These are phyloP conservation scores for Drosophila cracens DNA, from an alignment of 2,888 invertebrate species.

Conservation along the genomic window DNA sequence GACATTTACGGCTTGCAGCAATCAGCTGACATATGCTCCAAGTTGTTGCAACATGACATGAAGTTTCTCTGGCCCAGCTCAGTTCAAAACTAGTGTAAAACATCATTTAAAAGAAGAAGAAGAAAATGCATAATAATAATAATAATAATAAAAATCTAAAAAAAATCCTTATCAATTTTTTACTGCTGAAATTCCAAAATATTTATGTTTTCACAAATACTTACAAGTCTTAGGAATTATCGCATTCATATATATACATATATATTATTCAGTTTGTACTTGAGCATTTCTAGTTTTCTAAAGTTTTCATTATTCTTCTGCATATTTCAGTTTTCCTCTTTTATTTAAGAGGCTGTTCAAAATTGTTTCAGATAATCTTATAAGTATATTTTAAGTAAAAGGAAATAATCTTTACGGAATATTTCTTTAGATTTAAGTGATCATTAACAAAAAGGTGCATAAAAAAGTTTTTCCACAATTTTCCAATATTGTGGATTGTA, in stretches of 20 bases:
- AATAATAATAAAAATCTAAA: neutral
- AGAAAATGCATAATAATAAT: neutral
- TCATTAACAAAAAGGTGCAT: too few species aligned
- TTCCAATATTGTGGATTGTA: neutral
- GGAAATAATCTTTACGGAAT: neutral
- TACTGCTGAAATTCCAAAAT: neutral
- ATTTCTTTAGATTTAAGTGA: neutral
- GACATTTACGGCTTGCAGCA: conserved; percentile 30
- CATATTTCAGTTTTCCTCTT: too few species aligned
- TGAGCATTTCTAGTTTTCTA: neutral
- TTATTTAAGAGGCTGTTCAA: too few species aligned
- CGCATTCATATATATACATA: neutral
- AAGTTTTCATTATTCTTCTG: neutral
- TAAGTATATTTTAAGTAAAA: neutral
- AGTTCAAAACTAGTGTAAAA: neutral
- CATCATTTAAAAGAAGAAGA: neutral
- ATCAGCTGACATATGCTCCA: conserved; percentile 1
- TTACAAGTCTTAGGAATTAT: neutral
- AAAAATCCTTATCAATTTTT: neutral
- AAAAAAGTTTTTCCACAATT: neutral
- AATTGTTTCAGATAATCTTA: neutral
- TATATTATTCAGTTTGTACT: neutral
- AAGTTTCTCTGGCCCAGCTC: neutral
- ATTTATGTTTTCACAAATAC: neutral
- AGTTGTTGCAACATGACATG: neutral